Base-by-base conservation (phyloP, 2,797 vertebrate genomes). In the Epinephelus malabaricus region DNA sequence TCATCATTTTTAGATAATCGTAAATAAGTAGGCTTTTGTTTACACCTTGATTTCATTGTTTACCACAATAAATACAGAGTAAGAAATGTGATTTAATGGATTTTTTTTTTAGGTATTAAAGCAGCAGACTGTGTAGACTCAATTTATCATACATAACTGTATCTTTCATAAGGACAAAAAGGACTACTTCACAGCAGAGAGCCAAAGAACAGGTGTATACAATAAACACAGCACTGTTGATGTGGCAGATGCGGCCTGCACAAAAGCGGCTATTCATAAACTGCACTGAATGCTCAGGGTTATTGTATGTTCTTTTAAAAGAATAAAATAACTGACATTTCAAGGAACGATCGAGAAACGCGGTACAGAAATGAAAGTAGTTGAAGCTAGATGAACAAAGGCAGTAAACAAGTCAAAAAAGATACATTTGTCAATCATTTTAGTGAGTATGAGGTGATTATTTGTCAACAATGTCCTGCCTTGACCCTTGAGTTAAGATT, bases 1-100 rank as follows among this genome's bases (percentile, higher is more conserved):
- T 65, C 8, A 67, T 66, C 1, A 43, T 23, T 43, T 62, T 55
- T 8, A 46, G 18, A 58, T 65, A 7, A 47, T n/a, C 19, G 21
- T 50, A 47, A 64, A 54, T 23, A 10, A 30, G 14, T 23, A 73
- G 2, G n/a, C 47, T 61, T 75, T 68, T 53, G 23, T 60, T 47
- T 61, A 63, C 10, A 47, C 40, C n/a, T 25, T 62, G 40, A 47
- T 55, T 34, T 47, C 1, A 11, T 45, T 19, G 21, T 5, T 53
- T 51, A 15, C 8, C 2, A 11, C 23, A 60, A 30, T 1, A 21
- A 27, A 45, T 53, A 23, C 38, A 34, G 30, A 3, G 10, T 49
- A 45, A 13, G 5, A 54, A 17, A 23, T 67, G 50, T 25, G 47
- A 19, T 46, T 38, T 47, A 47, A 47, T 23, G 25, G 25, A 1